These are phyloP conservation scores for Cyanoliseus patagonus DNA, from an alignment of 2,113 vertebrate species.

Conservation along the genomic window DNA sequence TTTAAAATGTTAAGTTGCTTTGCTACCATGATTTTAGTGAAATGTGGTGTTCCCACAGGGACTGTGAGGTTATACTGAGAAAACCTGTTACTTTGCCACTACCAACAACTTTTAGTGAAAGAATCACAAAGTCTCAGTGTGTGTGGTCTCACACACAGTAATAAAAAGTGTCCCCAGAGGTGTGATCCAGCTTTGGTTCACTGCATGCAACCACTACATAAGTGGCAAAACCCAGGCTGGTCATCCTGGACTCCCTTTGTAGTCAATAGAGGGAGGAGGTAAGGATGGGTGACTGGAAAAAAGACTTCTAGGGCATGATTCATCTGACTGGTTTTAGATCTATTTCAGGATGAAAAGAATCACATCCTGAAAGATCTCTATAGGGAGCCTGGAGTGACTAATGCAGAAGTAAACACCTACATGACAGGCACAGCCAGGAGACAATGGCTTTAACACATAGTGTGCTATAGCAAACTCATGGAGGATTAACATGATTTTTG, in stretches of 20 bases:
- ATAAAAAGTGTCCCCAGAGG: neutral
- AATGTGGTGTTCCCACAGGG: neutral
- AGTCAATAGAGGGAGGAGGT: accelerated
- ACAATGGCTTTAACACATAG: neutral
- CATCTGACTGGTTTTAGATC: neutral
- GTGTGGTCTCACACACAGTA: neutral
- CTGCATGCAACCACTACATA: neutral
- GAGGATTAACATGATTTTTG: neutral
- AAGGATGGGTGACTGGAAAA: neutral
- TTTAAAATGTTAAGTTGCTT: neutral
- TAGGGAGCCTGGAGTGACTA: neutral
- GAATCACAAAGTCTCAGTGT: neutral
- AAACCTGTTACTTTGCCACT: neutral
- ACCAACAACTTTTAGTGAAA: neutral
- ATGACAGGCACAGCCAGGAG: neutral
- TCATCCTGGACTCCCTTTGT: neutral
- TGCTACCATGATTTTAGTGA: neutral
- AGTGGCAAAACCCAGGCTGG: neutral
- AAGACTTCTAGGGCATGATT: neutral
- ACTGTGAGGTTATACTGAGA: neutral
- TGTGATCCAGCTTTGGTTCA: neutral
- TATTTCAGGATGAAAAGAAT: neutral
- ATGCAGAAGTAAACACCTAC: neutral
- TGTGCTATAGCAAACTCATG: neutral
- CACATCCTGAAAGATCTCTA: neutral